Base-by-base conservation (phyloP, 1,140 invertebrate genomes). In the Coboldia fuscipes region DNA sequence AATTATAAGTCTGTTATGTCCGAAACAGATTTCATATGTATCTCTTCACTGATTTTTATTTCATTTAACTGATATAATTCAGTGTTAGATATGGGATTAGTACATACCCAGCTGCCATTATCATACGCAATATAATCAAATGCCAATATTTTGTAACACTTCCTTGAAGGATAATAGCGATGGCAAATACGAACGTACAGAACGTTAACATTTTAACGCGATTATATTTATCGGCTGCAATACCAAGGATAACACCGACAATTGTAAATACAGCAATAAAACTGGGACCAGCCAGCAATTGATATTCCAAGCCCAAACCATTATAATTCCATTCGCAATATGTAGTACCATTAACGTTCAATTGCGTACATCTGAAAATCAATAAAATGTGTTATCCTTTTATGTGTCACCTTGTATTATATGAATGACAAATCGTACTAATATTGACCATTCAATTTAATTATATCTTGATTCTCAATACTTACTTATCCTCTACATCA, bases 291-390 rank as follows among this genome's bases (percentile, higher is more conserved):
- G 86, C 86, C 23, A 93, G 55, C 40, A 92, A 72, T 60, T 92
- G 86, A 56, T 92, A 92, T 44, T 89, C 79, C 20, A 89, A 60
- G 2, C 88, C 88, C 26, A 89, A 62, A 0, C 88, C 88, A 53
- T 86, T 89, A 62, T 88, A 88, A 48, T 81, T 76, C 83, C 84
- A 92, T 45, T 85, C 76, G 52, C 88, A 93, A 44, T 78, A 77
- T 2, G 51, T 40, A 0, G 70, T 72, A 0, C 73, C 76, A 46
- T 83, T 79, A 12, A 74, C 44, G 28, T 64, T 63, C 18, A 75
- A 54, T 1, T 63, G 58, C 29, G 61, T 50, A 52, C 78, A 84
- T 42, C 75, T 79, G 51, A 8, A n/a, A n/a, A n/a, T n/a, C n/a
- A n/a, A n/a, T n/a, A n/a, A n/a, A n/a, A n/a, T n/a, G n/a, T n/a